phyloP scores from a whole-genome alignment of 2,888 invertebrate species.

The Salticus scenicus region DNA sequence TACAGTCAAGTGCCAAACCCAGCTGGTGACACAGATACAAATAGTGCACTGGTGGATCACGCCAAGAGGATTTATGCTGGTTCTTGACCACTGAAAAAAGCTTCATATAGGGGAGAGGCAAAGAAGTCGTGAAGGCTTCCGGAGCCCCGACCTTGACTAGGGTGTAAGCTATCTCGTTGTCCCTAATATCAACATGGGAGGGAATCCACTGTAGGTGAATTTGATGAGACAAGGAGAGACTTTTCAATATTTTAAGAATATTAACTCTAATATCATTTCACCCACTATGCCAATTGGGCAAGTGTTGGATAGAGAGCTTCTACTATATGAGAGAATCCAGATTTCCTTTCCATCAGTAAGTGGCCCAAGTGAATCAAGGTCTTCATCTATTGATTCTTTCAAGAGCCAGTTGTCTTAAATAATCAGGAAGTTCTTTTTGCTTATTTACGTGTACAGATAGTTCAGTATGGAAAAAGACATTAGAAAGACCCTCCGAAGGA shows the following conservation, averaged over 20 bases:
- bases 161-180: too few species aligned
- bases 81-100: background rate
- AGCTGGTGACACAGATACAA: background rate
- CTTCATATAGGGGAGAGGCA: background rate
- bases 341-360: too few species aligned
- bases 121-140: background rate
- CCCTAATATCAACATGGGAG: too few species aligned
- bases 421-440: background rate
- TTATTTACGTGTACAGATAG: background rate
- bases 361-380: background rate
- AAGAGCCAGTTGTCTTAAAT: background rate
- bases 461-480: constrained; percentile 5
- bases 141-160: background rate
- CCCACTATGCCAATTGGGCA: too few species aligned
- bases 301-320: background rate
- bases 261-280: too few species aligned
- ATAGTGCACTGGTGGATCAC: background rate
- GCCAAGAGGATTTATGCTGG: background rate
- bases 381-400: background rate
- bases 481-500: too few species aligned
- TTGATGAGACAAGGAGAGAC: too few species aligned
- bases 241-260: too few species aligned
- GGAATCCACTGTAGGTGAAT: too few species aligned
- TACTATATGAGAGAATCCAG: background rate
- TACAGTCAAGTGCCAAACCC: background rate